These are phyloP conservation scores for Xestia sexstrigata DNA, from an alignment of 2,888 invertebrate species.

Conservation along the genomic window DNA sequence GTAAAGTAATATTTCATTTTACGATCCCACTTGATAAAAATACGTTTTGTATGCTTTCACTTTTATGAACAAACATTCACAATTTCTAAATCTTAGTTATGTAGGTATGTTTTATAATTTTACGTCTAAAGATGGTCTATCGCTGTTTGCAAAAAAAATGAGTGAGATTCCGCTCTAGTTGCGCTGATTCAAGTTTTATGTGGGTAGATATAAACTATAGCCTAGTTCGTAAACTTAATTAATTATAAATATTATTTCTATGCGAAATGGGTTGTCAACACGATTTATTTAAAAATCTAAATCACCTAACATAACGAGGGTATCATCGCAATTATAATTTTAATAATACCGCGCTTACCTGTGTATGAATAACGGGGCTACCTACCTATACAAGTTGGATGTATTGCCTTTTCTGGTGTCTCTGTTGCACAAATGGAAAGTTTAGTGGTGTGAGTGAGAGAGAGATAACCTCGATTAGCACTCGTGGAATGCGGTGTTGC, in stretches of 20 bases:
- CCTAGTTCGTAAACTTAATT: background rate
- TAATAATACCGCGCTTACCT: constrained; percentile 82
- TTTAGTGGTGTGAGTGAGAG: constrained; percentile 76
- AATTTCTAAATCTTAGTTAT: constrained; percentile 66
- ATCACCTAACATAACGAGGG: constrained; percentile 36
- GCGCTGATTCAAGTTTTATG: constrained; percentile 56
- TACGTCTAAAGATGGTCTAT: constrained; percentile 39
- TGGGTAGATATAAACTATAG: constrained; percentile 27
- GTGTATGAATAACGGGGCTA: constrained; percentile 87
- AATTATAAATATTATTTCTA: constrained; percentile 8
- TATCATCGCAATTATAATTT: constrained; percentile 68
- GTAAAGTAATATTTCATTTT: constrained; percentile 54
- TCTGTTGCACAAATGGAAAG: constrained; percentile 60
- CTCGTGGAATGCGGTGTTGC: constrained; percentile 88
- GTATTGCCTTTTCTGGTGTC: constrained; percentile 70
- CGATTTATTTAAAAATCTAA: constrained; percentile 38
- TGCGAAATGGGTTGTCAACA: constrained; percentile 23
- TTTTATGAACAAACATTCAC: constrained; percentile 72
- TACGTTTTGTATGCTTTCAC: constrained; percentile 71
- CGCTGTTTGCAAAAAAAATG: constrained; percentile 63
- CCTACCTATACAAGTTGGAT: constrained; percentile 78
- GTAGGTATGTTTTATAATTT: constrained; percentile 51
- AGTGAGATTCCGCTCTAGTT: constrained; percentile 70
- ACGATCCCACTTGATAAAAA: constrained; percentile 59
- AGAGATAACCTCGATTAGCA: constrained; percentile 78